phyloP scores from a whole-genome alignment of 2,113 vertebrate genomes.

The Archilochus colubris region DNA sequence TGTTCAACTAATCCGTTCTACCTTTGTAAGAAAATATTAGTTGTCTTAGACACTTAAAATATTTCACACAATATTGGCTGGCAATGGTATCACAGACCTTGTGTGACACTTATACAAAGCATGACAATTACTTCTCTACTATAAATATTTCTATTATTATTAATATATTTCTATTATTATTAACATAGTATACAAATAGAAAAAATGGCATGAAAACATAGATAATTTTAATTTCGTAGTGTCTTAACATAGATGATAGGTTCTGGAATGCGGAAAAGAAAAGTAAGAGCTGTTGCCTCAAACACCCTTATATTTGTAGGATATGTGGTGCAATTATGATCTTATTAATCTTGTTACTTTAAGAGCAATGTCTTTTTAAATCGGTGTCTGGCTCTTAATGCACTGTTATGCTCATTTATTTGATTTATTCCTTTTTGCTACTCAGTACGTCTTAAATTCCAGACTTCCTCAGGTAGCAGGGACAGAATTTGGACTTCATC shows the following conservation, averaged over 20 bases:
- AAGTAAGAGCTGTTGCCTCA: not conserved
- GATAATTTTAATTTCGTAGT: not conserved
- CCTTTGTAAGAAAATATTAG: not conserved
- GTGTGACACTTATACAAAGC: not conserved
- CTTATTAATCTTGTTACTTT: not conserved
- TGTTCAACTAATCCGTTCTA: not conserved
- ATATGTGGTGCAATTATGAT: not conserved
- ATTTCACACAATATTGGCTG: not conserved
- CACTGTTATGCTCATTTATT: not conserved
- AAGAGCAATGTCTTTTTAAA: not conserved
- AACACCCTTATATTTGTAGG: not conserved
- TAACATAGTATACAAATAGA: not conserved
- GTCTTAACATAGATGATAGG: not conserved
- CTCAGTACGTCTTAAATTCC: constrained; percentile 15
- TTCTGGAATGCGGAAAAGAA: not conserved
- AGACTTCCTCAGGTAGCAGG: constrained; percentile 66
- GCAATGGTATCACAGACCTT: not conserved
- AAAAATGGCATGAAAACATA: not conserved
- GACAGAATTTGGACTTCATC: constrained; percentile 65
- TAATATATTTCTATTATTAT: not conserved
- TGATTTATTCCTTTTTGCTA: not conserved
- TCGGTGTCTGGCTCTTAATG: not conserved
- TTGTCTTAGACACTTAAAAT: not conserved
- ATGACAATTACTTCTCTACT: not conserved
- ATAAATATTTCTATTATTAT: not conserved